Evolutionary conservation across 2,113 vertebrate genomes (phyloP).

Genomic region (Eretmochelys imbricata): DNA sequence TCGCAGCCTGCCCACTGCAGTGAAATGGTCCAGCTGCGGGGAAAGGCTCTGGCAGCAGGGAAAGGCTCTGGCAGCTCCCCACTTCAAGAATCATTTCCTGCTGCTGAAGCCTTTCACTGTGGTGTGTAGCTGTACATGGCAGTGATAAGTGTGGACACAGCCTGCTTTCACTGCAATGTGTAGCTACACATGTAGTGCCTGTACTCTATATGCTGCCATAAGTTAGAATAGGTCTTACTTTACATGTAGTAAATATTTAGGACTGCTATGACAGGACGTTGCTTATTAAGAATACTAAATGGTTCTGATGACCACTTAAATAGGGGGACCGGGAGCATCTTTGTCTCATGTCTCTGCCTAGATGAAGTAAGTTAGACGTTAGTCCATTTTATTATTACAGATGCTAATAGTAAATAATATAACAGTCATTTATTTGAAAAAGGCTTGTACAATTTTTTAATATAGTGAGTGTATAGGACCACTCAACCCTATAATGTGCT

Average conservation of each 20-base stretch:
- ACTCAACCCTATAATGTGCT: not conserved
- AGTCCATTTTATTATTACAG: not conserved
- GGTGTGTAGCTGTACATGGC: not conserved
- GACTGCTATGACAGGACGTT: not conserved
- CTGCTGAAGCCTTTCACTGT: not conserved
- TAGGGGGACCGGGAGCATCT: not conserved
- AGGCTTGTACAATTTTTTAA: not conserved
- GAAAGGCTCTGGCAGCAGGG: not conserved
- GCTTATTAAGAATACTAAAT: not conserved
- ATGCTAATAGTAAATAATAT: not conserved
- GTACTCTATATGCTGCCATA: not conserved
- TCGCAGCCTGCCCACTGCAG: too few species aligned
- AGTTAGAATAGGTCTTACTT: not conserved
- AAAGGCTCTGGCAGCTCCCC: not conserved
- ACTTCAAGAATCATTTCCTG: too few species aligned
- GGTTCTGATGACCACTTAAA: slow-evolving; percentile 2
- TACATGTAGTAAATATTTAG: not conserved
- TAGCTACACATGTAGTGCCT: too few species aligned
- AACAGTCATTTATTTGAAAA: not conserved
- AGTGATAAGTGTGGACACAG: not conserved
- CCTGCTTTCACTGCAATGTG: not conserved
- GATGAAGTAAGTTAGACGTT: not conserved
- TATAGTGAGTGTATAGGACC: not conserved
- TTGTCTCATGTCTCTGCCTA: not conserved
- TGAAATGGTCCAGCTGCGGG: not conserved